Percentiles rank a stretch among this genome's conserved stretches.
phyloP scores from a whole-genome alignment of 1,140 invertebrate species.

The Procambarus clarkii region DNA sequence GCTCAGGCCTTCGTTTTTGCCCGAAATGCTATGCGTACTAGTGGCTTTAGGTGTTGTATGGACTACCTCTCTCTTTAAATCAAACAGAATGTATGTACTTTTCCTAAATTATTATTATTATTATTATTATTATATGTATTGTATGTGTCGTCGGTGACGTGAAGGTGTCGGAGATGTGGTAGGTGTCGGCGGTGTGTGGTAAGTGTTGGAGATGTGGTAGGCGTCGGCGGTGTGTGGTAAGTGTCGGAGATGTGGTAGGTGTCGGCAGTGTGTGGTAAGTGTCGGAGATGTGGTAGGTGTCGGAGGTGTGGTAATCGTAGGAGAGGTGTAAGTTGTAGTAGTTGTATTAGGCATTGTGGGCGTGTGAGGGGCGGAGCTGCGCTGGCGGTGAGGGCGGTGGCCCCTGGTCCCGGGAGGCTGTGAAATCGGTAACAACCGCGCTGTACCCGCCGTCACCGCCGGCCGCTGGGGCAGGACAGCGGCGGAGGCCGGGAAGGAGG shows the following conservation, averaged over 20 bases:
- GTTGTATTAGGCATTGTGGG: not conserved
- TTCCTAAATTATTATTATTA: too few species aligned
- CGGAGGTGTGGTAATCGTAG: not conserved
- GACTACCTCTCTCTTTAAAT: too few species aligned
- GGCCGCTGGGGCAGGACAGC: slow-evolving; percentile 4
- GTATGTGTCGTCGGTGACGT: too few species aligned
- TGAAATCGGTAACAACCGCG: slow-evolving; percentile 28
- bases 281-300: not conserved
- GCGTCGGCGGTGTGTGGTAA: not conserved
- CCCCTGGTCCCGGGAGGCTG: slow-evolving; percentile 12
- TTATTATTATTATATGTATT: too few species aligned
- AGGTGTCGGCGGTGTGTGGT: too few species aligned
- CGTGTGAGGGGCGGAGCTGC: not conserved
- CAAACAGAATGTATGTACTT: too few species aligned
- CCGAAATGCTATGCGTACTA: too few species aligned
- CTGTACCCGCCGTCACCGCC: not conserved
- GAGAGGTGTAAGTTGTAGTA: not conserved
- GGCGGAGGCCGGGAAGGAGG: not conserved
- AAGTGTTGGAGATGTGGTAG: too few species aligned
- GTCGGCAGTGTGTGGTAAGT: not conserved
- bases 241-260: too few species aligned
- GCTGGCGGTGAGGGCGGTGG: slow-evolving; percentile 8
- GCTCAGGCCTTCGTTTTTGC: too few species aligned
- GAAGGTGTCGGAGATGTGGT: too few species aligned
- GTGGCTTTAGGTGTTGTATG: too few species aligned